A percentile compares a stretch with the other conserved stretches of the same genome.
These are phyloP conservation scores for Drosophila setosimentum DNA, from an alignment of 2,888 invertebrate species.

Conservation along the genomic window DNA sequence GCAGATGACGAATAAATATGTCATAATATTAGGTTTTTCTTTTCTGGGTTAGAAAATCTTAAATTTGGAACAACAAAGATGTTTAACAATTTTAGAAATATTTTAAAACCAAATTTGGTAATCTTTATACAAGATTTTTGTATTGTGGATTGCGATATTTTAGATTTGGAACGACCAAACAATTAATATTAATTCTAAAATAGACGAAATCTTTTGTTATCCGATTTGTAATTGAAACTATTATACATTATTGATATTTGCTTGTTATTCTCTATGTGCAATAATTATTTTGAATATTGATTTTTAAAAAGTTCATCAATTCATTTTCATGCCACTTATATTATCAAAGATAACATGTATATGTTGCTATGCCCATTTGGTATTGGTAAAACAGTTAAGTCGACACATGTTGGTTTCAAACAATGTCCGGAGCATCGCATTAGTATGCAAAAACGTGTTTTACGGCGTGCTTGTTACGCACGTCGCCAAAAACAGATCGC, in stretches of 20 bases:
- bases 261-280: background rate
- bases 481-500: constrained; percentile 44
- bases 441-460: constrained; percentile 74
- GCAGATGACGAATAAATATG: background rate
- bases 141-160: background rate
- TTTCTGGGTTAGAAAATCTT: too few relatives aligned
- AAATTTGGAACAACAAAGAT: too few relatives aligned
- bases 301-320: background rate
- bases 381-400: constrained; percentile 34
- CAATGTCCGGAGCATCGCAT: constrained; percentile 39
- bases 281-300: background rate
- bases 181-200: background rate
- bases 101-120: too few relatives aligned
- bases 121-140: too few relatives aligned
- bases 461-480: constrained; percentile 54
- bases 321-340: background rate
- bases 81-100: too few relatives aligned
- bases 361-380: background rate
- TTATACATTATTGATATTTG: background rate
- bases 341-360: background rate
- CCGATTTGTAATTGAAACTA: background rate
- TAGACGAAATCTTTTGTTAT: background rate
- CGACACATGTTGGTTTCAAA: constrained; percentile 6
- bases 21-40: too few relatives aligned
- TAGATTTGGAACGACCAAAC: background rate